Percentiles rank a stretch among this genome's conserved stretches.
Evolutionary conservation across 2,797 vertebrate species (phyloP).

Genomic region (Sarcophilus harrisii): DNA sequence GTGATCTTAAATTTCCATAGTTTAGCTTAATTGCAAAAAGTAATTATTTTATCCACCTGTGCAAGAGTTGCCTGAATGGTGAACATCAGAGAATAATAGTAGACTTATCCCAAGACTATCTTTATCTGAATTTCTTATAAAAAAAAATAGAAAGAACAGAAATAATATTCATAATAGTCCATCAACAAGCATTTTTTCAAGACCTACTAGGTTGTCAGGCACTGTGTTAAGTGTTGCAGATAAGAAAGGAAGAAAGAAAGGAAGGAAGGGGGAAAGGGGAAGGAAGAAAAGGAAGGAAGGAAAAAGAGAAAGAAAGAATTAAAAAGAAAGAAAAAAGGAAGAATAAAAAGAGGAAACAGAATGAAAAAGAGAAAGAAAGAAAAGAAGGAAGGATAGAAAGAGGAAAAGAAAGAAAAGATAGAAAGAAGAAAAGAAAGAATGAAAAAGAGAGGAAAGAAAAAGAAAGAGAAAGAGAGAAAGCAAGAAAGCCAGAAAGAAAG

Average conservation of each 20-base stretch:
- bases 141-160: neutral
- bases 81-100: neutral
- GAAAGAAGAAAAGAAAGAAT: no score
- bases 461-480: no score
- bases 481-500: no score
- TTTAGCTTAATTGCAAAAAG: neutral
- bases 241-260: neutral
- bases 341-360: no score
- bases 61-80: neutral
- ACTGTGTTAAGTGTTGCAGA: neutral
- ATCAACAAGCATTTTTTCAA: neutral
- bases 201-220: neutral
- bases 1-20: neutral
- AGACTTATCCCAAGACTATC: neutral
- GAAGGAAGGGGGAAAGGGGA: no score
- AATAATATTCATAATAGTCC: neutral
- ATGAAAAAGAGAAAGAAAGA: no score
- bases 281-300: no score
- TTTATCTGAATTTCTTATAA: neutral
- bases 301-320: no score
- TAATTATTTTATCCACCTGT: neutral
- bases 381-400: no score
- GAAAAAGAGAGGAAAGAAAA: no score
- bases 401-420: no score
- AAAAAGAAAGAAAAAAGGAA: no score